Evolutionary conservation across 1,140 invertebrate genomes (phyloP).

Genomic region (Aphelinus certus): DNA sequence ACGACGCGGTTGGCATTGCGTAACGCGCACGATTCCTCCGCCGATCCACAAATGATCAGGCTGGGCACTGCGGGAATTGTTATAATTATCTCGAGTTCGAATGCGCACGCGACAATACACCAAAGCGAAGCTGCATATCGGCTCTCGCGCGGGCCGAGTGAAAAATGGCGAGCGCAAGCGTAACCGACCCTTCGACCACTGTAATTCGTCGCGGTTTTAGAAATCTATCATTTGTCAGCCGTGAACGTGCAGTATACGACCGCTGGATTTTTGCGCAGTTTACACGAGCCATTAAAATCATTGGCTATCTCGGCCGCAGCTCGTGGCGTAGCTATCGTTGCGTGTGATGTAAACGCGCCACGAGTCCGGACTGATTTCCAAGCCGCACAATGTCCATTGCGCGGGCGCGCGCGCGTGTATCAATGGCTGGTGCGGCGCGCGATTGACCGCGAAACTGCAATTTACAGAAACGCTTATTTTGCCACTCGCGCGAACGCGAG

Average conservation of each 20-base stretch:
- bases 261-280: constrained; percentile 19
- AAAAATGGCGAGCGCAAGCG: background rate
- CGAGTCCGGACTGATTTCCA: background rate
- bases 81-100: too few species aligned
- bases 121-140: background rate
- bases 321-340: too few species aligned
- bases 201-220: constrained; percentile 24
- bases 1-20: too few species aligned
- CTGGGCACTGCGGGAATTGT: too few species aligned
- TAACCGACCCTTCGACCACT: background rate
- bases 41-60: too few species aligned
- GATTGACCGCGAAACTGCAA: constrained; percentile 24
- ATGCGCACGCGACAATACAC: too few species aligned
- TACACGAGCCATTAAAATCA: constrained; percentile 23
- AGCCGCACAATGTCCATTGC: background rate
- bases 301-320: background rate
- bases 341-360: background rate
- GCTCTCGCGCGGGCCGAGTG: background rate
- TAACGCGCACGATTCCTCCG: too few species aligned
- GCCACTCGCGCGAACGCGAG: background rate
- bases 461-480: constrained; percentile 4
- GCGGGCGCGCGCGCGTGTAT: background rate
- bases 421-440: background rate
- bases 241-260: background rate
- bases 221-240: constrained; percentile 26